Evolutionary conservation across 2,888 invertebrate genomes (phyloP).

Genomic region (Penaeus monodon): DNA sequence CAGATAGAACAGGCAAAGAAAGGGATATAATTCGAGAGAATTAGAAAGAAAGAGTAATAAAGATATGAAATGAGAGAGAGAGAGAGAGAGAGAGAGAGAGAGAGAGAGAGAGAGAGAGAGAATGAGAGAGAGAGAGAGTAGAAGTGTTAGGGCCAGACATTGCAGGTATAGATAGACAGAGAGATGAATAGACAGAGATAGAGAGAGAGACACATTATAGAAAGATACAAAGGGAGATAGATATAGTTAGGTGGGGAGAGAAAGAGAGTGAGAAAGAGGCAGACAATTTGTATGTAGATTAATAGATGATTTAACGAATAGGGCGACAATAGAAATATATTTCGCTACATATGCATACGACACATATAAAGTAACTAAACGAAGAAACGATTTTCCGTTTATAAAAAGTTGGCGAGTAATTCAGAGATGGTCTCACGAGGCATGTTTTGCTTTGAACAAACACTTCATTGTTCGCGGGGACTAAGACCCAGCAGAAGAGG

Average conservation of each 20-base stretch:
- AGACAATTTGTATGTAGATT: too few species aligned
- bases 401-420: too few species aligned
- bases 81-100: neutral
- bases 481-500: neutral
- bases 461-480: too few species aligned
- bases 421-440: too few species aligned
- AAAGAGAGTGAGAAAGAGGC: neutral
- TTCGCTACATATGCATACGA: too few species aligned
- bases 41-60: neutral
- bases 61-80: neutral
- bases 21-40: neutral
- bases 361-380: too few species aligned
- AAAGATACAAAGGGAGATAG: neutral
- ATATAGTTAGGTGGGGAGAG: neutral
- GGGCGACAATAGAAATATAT: too few species aligned
- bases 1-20: too few species aligned
- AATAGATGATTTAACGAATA: too few species aligned
- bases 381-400: too few species aligned
- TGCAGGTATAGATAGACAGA: neutral
- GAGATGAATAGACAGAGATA: neutral
- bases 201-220: neutral
- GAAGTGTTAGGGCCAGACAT: too few species aligned
- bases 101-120: conserved; percentile 13
- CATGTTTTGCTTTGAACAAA: too few species aligned
- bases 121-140: conserved; percentile 1